Evolutionary conservation across 2,888 invertebrate genomes (phyloP).

Genomic region (Clivina fossor): DNA sequence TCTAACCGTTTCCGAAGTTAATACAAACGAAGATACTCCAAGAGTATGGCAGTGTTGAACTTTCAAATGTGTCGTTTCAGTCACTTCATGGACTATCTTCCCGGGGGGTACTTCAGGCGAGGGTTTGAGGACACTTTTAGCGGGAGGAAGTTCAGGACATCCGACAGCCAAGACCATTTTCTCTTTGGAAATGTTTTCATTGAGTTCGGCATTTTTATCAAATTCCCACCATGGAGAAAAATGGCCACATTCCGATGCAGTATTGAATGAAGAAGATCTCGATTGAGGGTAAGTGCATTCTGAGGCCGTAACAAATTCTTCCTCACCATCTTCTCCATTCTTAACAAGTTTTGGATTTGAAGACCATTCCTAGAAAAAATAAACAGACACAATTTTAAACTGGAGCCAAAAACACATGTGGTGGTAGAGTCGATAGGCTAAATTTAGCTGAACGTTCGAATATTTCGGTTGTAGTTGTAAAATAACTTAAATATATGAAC

Average conservation of each 20-base stretch:
- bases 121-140: slow-evolving; percentile 48
- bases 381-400: no score
- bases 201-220: slow-evolving; percentile 52
- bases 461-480: slow-evolving; percentile 9
- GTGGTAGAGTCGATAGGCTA: no score
- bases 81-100: slow-evolving; percentile 56
- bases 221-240: slow-evolving; percentile 61
- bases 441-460: slow-evolving; percentile 1
- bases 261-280: slow-evolving; percentile 68
- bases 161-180: slow-evolving; percentile 54
- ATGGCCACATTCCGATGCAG: slow-evolving; percentile 66
- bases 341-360: slow-evolving; percentile 40
- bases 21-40: slow-evolving; percentile 58
- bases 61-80: slow-evolving; percentile 58
- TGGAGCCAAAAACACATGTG: no score
- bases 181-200: slow-evolving; percentile 50
- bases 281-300: slow-evolving; percentile 69
- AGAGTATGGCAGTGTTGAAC: slow-evolving; percentile 57
- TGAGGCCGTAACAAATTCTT: slow-evolving; percentile 68
- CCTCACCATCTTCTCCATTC: slow-evolving; percentile 57
- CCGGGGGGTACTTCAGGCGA: slow-evolving; percentile 53
- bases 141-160: slow-evolving; percentile 50
- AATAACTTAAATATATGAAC: slow-evolving; percentile 18
- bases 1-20: slow-evolving; percentile 56
- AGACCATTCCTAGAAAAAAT: slow-evolving; percentile 44